Evolutionary conservation across 2,113 vertebrate species (phyloP).

Genomic region (Gobiocypris rarus): DNA sequence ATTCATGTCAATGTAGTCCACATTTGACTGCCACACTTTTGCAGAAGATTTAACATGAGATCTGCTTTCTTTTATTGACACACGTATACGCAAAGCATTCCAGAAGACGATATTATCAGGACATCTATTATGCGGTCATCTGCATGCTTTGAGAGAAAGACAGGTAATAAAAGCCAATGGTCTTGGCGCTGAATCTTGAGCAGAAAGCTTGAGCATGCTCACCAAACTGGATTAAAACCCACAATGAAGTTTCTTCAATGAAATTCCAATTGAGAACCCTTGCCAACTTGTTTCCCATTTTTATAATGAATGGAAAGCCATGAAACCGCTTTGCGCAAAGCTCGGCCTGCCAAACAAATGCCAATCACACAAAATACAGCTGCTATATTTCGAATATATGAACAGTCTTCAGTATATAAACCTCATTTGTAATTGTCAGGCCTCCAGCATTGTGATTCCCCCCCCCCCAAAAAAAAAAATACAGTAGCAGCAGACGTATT

Average conservation of each 20-base stretch:
- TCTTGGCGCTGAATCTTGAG: neutral
- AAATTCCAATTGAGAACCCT: slow-evolving; percentile 43
- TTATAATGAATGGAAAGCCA: slow-evolving; percentile 46
- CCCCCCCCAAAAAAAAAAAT: neutral
- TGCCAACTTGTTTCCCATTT: slow-evolving; percentile 21
- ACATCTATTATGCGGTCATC: slow-evolving; percentile 20
- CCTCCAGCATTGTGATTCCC: neutral
- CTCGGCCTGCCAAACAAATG: slow-evolving; percentile 38
- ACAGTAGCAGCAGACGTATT: neutral
- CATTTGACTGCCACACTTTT: slow-evolving; percentile 15
- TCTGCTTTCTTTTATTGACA: neutral
- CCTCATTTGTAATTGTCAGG: slow-evolving; percentile 25
- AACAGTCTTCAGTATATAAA: slow-evolving; percentile 28
- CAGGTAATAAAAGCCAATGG: slow-evolving; percentile 16
- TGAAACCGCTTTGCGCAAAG: slow-evolving; percentile 22
- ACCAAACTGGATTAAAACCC: neutral
- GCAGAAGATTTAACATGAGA: neutral
- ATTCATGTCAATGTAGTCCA: neutral
- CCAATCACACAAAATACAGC: slow-evolving; percentile 47
- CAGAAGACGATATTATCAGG: slow-evolving; percentile 11
- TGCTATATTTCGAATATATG: slow-evolving; percentile 28
- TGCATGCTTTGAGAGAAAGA: slow-evolving; percentile 1
- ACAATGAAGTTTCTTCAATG: slow-evolving; percentile 26
- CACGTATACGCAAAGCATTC: neutral
- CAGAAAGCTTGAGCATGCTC: slow-evolving; percentile 23